Evolutionary conservation across 1,140 invertebrate species (phyloP), one percentile per base, ranked within the genome.

Genomic region (Chymomyza costata): DNA sequence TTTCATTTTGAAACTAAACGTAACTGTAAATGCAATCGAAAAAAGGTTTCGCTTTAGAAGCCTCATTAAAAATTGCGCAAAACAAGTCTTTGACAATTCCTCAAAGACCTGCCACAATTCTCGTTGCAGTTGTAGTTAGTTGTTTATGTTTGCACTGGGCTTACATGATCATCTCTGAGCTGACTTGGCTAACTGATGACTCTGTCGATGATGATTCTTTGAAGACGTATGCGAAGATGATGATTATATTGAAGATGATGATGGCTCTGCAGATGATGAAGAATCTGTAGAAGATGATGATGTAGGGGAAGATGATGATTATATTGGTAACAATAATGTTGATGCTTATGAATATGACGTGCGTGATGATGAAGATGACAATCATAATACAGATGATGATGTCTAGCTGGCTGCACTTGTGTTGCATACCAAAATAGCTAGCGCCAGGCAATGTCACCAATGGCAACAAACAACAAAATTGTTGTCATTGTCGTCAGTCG

Each of bases 391-490:
- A 5, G 43, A 6, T 14, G 17, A 52, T 39, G 64, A 60, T 47
- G 62, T 56, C 55, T 71, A 52, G 69, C 65, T 49, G 59, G 43
- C 50, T 62, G 66, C 70, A 76, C 71, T 76, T 78, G 73, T 65
- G 61, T 53, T 64, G 71, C 71, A 78, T 78, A 71, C 71, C 66
- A 70, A 78, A 80, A 67, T 64, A 67, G 62, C 58, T 35, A 78
- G 73, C 73, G 71, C 73, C 73, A 66, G 67, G 62, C 60, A 59
- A 49, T 80, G 73, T 78, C 71, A 70, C 70, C 70, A 65, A n/a
- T 45, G 58, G 17, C 43, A 21, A 8, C 21, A 37, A 65, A 51
- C 62, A 65, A 45, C 43, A 40, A 41, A 35, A n/a, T 50, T 52
- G 60, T 32, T 32, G 51, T 60, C 63, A 71, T 67, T 78, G 60